These are phyloP conservation scores for Onchidella celtica DNA, from an alignment of 2,888 invertebrate genomes.

Conservation along the genomic window DNA sequence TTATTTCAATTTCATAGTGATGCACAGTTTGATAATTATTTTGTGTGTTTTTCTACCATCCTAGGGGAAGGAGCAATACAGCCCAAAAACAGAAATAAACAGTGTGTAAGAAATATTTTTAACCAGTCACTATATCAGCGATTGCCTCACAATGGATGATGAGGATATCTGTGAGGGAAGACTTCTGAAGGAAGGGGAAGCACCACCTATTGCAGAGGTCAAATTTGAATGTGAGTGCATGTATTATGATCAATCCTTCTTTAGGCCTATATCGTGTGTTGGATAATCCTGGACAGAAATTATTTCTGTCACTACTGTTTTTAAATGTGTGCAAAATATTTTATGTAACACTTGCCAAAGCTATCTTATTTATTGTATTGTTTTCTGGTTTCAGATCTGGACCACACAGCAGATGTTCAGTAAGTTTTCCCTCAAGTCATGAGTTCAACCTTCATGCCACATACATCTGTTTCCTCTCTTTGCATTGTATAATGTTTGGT, in stretches of 20 bases:
- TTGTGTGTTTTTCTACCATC: too few relatives aligned
- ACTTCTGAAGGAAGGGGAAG: constrained; percentile 49
- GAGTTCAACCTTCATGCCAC: not conserved
- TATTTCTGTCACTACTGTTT: too few relatives aligned
- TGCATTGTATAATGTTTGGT: not conserved
- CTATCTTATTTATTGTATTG: not conserved
- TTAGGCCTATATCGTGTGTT: too few relatives aligned
- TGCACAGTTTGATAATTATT: too few relatives aligned
- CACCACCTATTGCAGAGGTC: constrained; percentile 54
- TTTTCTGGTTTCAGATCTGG: constrained; percentile 83
- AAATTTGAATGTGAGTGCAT: constrained; percentile 67
- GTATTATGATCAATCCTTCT: too few relatives aligned
- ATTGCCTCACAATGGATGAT: not conserved
- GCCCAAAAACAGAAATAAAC: too few relatives aligned
- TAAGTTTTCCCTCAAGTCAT: constrained; percentile 83
- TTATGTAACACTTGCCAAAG: not conserved
- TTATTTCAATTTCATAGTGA: too few relatives aligned
- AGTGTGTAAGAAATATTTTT: too few relatives aligned
- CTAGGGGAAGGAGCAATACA: too few relatives aligned
- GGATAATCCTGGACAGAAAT: too few relatives aligned
- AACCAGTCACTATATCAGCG: not conserved
- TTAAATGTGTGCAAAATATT: too few relatives aligned
- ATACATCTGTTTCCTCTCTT: not conserved
- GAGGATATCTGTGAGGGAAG: constrained; percentile 33
- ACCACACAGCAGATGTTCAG: constrained; percentile 99